Conservation (phyloP, 2,113 vertebrate genomes). For the Trematocara variabile region DNA sequence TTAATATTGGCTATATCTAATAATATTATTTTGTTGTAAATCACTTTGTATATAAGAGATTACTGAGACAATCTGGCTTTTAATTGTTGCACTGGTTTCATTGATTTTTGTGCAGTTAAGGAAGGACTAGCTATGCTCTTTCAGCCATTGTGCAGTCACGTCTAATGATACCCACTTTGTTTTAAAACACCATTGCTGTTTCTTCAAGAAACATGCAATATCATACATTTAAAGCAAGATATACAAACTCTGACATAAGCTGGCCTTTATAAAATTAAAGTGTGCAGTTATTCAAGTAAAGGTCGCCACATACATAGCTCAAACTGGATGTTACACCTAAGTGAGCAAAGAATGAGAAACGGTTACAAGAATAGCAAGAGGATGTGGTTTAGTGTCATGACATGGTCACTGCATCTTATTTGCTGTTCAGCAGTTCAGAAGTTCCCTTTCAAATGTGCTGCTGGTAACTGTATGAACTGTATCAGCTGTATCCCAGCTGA, state of each 20-base stretch:
- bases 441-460: background rate
- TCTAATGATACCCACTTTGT: background rate
- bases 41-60: background rate
- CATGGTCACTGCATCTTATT: background rate
- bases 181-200: background rate
- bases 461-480: too few species aligned
- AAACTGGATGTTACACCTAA: background rate
- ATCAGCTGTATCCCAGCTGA: too few species aligned
- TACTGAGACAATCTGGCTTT: background rate
- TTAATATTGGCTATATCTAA: background rate
- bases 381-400: constrained; percentile 20
- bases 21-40: background rate
- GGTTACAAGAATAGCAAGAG: background rate
- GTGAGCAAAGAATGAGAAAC: background rate
- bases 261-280: background rate
- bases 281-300: background rate
- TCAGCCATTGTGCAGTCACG: background rate
- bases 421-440: background rate
- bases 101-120: background rate
- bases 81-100: background rate
- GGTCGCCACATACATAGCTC: background rate
- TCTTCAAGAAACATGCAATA: background rate
- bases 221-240: background rate
- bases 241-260: background rate
- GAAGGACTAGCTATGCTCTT: background rate